Evolutionary conservation across 1,140 invertebrate genomes (phyloP).

Genomic region (Conus ventricosus): DNA sequence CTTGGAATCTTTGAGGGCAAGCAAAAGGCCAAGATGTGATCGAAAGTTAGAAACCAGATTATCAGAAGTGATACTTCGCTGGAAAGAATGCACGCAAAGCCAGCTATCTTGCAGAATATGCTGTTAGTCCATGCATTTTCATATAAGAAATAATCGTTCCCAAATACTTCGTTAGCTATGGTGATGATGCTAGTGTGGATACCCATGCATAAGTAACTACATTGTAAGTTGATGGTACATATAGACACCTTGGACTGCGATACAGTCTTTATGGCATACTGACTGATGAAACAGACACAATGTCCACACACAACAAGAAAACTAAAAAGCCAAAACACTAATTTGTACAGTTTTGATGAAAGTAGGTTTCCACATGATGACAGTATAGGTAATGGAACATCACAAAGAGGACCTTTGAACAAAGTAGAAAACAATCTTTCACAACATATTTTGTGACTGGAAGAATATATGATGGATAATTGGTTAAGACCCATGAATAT

Average conservation of each 20-base stretch:
- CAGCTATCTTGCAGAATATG: too few species aligned
- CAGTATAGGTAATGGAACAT: not conserved
- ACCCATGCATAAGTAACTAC: slow-evolving; percentile 34
- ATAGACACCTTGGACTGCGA: slow-evolving; percentile 1
- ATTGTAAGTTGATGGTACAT: slow-evolving; percentile 47
- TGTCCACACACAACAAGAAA: slow-evolving; percentile 51
- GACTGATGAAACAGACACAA: slow-evolving; percentile 28
- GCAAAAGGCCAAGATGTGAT: not conserved
- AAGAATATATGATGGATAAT: not conserved
- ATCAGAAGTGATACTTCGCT: too few species aligned
- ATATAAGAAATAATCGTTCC: too few species aligned
- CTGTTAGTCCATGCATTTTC: too few species aligned
- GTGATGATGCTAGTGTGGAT: slow-evolving; percentile 12
- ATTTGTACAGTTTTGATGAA: slow-evolving; percentile 32
- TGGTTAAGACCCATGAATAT: not conserved
- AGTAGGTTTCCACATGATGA: slow-evolving; percentile 52
- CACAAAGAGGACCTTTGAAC: not conserved
- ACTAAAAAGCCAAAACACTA: slow-evolving; percentile 46
- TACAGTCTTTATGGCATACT: not conserved
- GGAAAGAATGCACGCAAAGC: too few species aligned
- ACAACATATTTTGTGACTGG: not conserved
- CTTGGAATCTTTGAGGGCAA: not conserved
- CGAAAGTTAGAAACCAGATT: not conserved
- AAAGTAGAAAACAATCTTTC: not conserved
- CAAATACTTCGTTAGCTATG: too few species aligned